Evolutionary conservation across 2,888 invertebrate species (phyloP), one percentile per base, ranked within the genome.

Genomic region (Drosophila niveifrons): DNA sequence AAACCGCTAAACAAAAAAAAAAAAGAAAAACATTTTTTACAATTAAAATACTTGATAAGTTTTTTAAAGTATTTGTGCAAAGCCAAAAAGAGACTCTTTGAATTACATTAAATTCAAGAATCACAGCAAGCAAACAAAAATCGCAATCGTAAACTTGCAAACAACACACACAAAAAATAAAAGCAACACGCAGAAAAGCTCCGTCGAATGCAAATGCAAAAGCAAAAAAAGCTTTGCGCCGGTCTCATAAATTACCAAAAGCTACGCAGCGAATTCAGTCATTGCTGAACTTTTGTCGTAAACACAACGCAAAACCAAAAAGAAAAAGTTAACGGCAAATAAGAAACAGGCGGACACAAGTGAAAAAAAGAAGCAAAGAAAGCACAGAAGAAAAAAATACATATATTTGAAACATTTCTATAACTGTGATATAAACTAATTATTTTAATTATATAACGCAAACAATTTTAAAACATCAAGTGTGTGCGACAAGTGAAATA

Each of bases 201-300:
- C 67, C 48, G 51, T 74, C 67, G 55, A 52, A 59, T 75, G 56
- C 53, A 61, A 79, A 69, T 72, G 66, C 73, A 70, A 56, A 71
- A 65, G 62, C 66, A 86, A 90, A 31, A 29, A 31, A 90, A 86
- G 86, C 86, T 86, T 72, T 81, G 85, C 89, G 89, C 88, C 86
- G 88, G 90, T 89, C 88, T 84, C 86, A 69, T 66, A 89, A 81
- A 71, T 73, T 56, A 71, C 74, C 56, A 80, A 80, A 83, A 89
- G 83, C 89, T 88, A 56, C 63, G 31, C 63, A 66, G 53, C 70
- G 34, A 72, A 73, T 55, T 90, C 83, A 91, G 90, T 91, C 82
- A 90, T 86, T 90, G 91, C 91, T 90, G 76, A 91, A 90, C 90
- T 83, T 85, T 84, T 86, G 82, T 57, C 83, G 84, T 70, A 76